Conservation (phyloP, 2,113 vertebrate species). For the Zapornia atra region DNA sequence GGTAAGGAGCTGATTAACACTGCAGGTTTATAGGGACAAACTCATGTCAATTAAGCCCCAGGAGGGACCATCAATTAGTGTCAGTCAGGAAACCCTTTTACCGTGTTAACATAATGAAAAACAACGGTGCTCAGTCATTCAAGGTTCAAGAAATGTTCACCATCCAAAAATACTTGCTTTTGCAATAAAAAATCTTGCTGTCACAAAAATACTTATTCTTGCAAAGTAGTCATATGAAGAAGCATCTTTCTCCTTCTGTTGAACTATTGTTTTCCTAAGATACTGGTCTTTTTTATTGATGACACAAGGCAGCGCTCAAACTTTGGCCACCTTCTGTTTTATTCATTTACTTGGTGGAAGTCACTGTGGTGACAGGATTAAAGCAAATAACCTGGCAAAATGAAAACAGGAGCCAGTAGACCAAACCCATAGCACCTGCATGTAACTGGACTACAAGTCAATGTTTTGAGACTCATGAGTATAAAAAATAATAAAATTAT, state of each 20-base stretch:
- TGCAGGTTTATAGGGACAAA: conserved; percentile 47
- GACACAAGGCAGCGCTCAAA: background rate
- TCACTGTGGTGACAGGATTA: background rate
- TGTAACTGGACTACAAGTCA: background rate
- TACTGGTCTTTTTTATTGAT: background rate
- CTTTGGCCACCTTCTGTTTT: background rate
- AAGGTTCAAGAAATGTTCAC: background rate
- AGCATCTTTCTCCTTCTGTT: background rate
- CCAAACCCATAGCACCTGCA: background rate
- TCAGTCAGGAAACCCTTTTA: conserved; percentile 54
- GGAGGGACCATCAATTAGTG: conserved; percentile 65
- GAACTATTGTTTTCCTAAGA: background rate
- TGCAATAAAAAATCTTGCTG: background rate
- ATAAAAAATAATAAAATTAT: background rate
- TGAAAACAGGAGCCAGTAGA: background rate
- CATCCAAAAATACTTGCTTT: background rate
- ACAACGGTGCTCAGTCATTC: conserved; percentile 5
- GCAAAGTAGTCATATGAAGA: background rate
- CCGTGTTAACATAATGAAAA: conserved; percentile 46
- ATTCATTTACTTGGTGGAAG: background rate
- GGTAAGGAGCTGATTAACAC: conserved; percentile 38
- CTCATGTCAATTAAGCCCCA: conserved; percentile 58
- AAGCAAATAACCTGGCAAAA: background rate
- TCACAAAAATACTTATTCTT: background rate
- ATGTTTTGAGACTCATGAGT: background rate